Conservation (phyloP, 2,888 invertebrate genomes). For the Ophion costatus region DNA sequence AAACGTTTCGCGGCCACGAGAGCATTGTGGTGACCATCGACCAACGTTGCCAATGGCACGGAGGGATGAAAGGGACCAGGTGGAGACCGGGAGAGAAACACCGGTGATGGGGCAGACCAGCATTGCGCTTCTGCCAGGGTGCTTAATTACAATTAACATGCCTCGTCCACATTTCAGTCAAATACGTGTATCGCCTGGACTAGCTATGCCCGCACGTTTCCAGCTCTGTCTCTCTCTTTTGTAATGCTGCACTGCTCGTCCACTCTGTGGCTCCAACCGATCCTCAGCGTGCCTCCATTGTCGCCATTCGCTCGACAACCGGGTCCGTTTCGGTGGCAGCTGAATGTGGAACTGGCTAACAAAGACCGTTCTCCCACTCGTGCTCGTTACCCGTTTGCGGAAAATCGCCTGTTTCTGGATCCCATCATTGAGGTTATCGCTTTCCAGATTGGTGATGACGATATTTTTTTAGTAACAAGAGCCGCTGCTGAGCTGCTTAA, state of each 20-base stretch:
- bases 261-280: conserved; percentile 25
- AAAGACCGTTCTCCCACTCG: neutral
- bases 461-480: neutral
- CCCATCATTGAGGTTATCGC: neutral
- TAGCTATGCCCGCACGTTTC: conserved; percentile 49
- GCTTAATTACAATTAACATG: conserved; percentile 67
- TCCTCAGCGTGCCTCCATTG: conserved; percentile 14
- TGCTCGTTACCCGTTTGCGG: neutral
- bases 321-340: conserved; percentile 27
- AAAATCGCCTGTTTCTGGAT: neutral
- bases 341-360: conserved; percentile 43
- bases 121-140: conserved; percentile 52
- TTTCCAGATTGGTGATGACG: neutral
- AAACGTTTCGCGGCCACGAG: conserved; percentile 56
- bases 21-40: conserved; percentile 31
- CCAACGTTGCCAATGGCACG: conserved; percentile 24
- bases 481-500: neutral
- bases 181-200: conserved; percentile 59
- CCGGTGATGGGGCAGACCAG: conserved; percentile 42
- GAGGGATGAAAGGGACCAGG: conserved; percentile 17
- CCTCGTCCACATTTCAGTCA: conserved; percentile 62
- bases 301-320: conserved; percentile 42
- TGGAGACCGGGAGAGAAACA: conserved; percentile 46
- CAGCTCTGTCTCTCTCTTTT: conserved; percentile 36
- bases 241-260: neutral